phyloP scores from a whole-genome alignment of 2,888 invertebrate species.

The Gortyna flavago region DNA sequence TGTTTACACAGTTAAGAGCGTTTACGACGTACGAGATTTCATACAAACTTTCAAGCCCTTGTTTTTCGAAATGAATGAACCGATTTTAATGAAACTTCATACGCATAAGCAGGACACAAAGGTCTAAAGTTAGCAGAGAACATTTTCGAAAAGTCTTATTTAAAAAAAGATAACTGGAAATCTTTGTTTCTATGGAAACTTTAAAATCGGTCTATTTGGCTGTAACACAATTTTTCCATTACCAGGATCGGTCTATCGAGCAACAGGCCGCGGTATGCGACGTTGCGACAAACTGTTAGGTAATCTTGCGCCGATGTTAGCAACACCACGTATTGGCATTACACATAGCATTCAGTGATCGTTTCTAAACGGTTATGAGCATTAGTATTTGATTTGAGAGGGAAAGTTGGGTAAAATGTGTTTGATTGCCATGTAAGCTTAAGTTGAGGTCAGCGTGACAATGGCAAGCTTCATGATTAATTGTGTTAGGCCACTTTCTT shows the following conservation, averaged over 20 bases:
- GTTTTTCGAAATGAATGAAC: too few relatives aligned
- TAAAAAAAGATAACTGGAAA: too few relatives aligned
- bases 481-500: too few relatives aligned
- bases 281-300: constrained; percentile 37
- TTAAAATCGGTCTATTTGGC: too few relatives aligned
- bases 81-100: too few relatives aligned
- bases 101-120: too few relatives aligned
- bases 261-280: constrained; percentile 19
- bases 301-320: constrained; percentile 27
- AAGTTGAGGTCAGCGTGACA: neutral
- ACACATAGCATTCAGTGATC: constrained; percentile 12
- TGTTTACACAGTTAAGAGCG: constrained; percentile 11
- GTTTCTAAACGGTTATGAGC: constrained; percentile 35
- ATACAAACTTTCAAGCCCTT: too few relatives aligned
- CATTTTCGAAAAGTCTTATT: too few relatives aligned
- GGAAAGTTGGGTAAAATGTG: constrained; percentile 14
- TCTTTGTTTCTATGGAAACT: too few relatives aligned
- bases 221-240: neutral
- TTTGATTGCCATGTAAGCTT: neutral
- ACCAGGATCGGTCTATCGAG: constrained; percentile 6
- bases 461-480: too few relatives aligned
- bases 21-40: too few relatives aligned
- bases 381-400: constrained; percentile 10
- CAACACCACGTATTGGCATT: constrained; percentile 38
- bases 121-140: too few relatives aligned